Evolutionary conservation across 2,113 vertebrate species (phyloP).

Genomic region (Ciconia boyciana): DNA sequence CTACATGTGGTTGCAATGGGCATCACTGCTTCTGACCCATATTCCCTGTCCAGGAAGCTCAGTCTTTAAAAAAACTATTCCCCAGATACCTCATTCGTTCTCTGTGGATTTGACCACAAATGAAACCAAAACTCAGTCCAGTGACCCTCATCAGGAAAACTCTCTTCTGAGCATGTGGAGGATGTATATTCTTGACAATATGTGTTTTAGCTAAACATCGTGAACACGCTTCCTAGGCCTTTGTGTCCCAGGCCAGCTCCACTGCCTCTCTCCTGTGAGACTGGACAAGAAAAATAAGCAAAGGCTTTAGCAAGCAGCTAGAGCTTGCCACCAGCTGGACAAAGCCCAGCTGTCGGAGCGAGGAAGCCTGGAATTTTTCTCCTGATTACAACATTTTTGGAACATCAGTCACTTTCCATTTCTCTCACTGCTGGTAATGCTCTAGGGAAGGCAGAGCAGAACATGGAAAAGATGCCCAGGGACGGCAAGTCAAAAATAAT

Average conservation of each 20-base stretch:
- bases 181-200: not conserved
- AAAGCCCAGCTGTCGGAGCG: not conserved
- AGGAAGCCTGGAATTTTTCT: not conserved
- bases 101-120: not conserved
- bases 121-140: not conserved
- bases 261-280: not conserved
- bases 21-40: not conserved
- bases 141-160: not conserved
- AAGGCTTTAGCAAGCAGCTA: not conserved
- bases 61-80: not conserved
- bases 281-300: not conserved
- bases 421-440: not conserved
- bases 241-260: not conserved
- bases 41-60: not conserved
- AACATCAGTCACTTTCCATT: not conserved
- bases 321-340: not conserved
- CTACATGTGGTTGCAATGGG: not conserved
- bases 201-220: not conserved
- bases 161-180: not conserved
- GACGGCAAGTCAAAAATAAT: not conserved
- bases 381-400: not conserved
- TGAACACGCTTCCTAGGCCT: too few species aligned
- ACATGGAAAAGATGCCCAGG: not conserved
- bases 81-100: not conserved
- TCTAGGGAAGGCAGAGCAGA: not conserved